Base-by-base conservation (phyloP, 2,797 vertebrate species). In the Pangasius larnaudii region DNA sequence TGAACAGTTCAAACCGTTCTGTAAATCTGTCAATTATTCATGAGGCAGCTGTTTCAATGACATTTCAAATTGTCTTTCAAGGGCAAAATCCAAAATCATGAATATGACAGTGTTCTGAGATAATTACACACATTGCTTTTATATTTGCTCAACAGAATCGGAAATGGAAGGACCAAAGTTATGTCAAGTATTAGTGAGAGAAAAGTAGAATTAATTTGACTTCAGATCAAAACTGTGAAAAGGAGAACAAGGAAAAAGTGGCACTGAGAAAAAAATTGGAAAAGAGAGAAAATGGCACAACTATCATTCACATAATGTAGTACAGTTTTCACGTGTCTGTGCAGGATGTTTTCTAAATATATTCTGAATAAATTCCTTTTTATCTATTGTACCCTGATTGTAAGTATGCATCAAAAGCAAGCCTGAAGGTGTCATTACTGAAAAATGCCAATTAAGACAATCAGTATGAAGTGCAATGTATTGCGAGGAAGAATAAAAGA, bases 61-160 rank as follows among this genome's bases (percentile, higher is more conserved):
- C 89, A 91, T 90, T 91, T 84, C 9, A 88, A 90, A 91, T 89
- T 53, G 90, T 88, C 75, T 91, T 89, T 88, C 85, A 89, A 90
- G 88, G 88, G 59, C 67, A 13, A 86, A 86, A 83, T 86, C 27
- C 85, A 49, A 77, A 89, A 56, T 90, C 72, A 80, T 87, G 86
- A 85, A 88, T 88, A 83, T 85, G 85, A 87, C 71, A 78, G 36
- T 83, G 86, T 88, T 86, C 85, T 27, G 65, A 85, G 42, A 79
- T 90, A 88, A 90, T 91, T 90, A 89, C 51, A 80, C 88, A 51
- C 49, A 69, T 36, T 59, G 61, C 89, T 42, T 81, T 81, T 81
- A 81, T 90, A 49, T 84, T 78, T 86, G 79, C 74, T 84, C 53
- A 89, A 89, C 88, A 89, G 33, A 74, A 84, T 67, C 58, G 80